Evolutionary conservation across 2,113 vertebrate species (phyloP), one percentile per base, ranked within the genome.

Genomic region (Vidua macroura): DNA sequence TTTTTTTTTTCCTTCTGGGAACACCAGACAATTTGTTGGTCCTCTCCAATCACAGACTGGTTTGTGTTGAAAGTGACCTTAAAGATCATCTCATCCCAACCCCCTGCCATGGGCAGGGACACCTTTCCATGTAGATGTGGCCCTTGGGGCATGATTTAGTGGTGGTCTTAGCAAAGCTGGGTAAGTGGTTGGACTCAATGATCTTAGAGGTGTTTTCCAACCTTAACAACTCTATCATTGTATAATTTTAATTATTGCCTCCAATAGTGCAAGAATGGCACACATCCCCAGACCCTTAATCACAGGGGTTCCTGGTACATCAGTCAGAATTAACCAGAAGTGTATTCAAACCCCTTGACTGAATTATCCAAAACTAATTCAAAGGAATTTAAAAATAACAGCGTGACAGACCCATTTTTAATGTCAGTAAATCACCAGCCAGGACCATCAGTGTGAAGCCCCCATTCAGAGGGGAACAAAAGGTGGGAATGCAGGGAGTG

Each of bases 351-450:
- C 79, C 27, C 64, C 44, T 83, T 75, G 85, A 93, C 6, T 88
- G 82, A 94, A 83, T 90, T 86, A 94, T 46, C 82, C 73, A 59
- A 86, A 93, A 94, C 48, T 67, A 85, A 94, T 76, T 31, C 59
- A 22, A 43, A 37, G 31, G 1, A 77, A 81, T 78, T 51, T 74
- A 7, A 93, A 53, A 92, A 67, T 44, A 88, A 81, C 7, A 6
- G n/a, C 3, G 3, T 20, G 67, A 44, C 33, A 76, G 83, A 43
- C 21, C 46, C 80, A 31, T 80, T 90, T 93, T 83, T 78, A 73
- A 78, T 4, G 2, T 6, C 1, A 1, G 39, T 56, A 80, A 88
- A 91, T 59, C 72, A 79, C 72, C 56, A 70, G 27, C 35, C 90
- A 77, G 49, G 46, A 43, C 51, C 62, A 85, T 18, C 41, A 41